Conservation (phyloP, 2,797 vertebrate species). For the Ctenopoma kingsleyae region DNA sequence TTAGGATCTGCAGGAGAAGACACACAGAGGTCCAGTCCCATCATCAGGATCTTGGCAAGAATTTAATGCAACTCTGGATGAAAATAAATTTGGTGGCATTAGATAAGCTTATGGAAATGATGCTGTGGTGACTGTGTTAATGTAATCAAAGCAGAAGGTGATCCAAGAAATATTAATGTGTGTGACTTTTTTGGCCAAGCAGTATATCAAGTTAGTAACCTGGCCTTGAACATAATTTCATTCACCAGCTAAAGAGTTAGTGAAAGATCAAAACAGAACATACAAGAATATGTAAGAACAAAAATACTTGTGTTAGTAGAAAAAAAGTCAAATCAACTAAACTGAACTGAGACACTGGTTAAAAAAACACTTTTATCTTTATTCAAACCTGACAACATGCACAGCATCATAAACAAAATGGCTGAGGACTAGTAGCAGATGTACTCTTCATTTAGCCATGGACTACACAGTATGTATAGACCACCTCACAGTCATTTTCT, state of each 20-base stretch:
- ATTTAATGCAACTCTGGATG: too few species aligned
- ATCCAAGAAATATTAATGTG: too few species aligned
- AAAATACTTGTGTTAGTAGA: not conserved
- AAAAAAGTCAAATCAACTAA: not conserved
- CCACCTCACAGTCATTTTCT: conserved; percentile 12
- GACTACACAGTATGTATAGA: conserved; percentile 24
- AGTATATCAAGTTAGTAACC: not conserved
- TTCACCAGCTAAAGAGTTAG: not conserved
- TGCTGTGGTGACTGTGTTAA: too few species aligned
- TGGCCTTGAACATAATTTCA: not conserved
- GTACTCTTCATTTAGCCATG: conserved; percentile 7
- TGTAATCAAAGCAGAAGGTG: too few species aligned
- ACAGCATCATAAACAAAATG: conserved; percentile 4
- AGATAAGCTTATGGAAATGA: too few species aligned
- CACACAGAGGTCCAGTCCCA: too few species aligned
- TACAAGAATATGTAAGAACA: not conserved
- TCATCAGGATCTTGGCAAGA: too few species aligned
- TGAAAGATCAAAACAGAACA: too few species aligned
- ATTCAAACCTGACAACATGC: conserved; percentile 27
- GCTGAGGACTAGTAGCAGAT: not conserved
- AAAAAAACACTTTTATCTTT: conserved; percentile 28
- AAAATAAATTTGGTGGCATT: too few species aligned
- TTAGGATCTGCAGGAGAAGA: too few species aligned
- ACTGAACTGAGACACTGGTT: not conserved
- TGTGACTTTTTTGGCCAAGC: too few species aligned